Evolutionary conservation across 2,888 invertebrate species (phyloP), one percentile per base, ranked within the genome.

Genomic region (Anagyrus pseudococci): DNA sequence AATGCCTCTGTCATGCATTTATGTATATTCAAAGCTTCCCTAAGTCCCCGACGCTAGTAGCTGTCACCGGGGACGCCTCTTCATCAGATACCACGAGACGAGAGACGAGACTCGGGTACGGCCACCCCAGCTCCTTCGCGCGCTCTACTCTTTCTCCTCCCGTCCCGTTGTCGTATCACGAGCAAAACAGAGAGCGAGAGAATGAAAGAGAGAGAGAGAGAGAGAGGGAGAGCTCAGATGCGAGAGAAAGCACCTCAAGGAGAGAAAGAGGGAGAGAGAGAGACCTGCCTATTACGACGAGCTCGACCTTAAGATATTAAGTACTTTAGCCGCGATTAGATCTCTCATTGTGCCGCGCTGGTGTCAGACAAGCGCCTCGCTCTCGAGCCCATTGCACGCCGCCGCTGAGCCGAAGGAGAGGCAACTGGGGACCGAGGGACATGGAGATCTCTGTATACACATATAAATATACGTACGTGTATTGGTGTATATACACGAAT

Each of bases 271-370:
- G 68, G 64, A 66, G 64, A 69, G 68, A 33, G 52, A 47, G 48
- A 40, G 17, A n/a, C n/a, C n/a, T 15, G 50, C 66, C 64, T 48
- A 68, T 68, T 70, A 69, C 71, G 68, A 47, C 64, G 59, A 61
- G 66, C 67, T 74, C 77, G 77, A 79, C 77, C 79, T 79, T 77
- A 77, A 78, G 79, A 80, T 80, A 80, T 80, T 80, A 80, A 80
- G 79, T 78, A 79, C 78, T 80, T 80, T 78, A 77, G 75, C 72
- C 72, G 73, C 79, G 80, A 80, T 80, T 80, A 80, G 79, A 80
- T 80, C 80, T 79, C 76, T 64, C 79, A 79, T 80, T 79, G 80
- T 80, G 71, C 72, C 70, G 68, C 70, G 67, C 69, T 67, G 73
- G 75, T 79, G 79, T 79, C 79, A 78, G 80, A 78, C 80, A 80